Evolutionary conservation across 1,140 invertebrate species (phyloP).

Genomic region (Zaprionus tsacasi): DNA sequence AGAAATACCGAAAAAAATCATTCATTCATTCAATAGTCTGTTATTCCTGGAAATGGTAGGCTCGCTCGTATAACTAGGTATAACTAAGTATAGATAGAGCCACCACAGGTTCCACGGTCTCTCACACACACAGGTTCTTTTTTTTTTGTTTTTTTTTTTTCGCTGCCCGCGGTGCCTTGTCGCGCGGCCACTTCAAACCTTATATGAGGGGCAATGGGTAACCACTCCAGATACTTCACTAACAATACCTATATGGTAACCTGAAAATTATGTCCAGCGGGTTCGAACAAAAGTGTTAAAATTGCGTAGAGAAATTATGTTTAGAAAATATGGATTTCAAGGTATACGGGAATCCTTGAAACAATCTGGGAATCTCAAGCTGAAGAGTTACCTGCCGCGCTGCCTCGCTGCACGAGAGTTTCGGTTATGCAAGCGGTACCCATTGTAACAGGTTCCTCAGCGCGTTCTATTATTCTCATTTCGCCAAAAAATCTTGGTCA

Average conservation of each 20-base stretch:
- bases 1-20: conserved; percentile 17
- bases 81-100: background rate
- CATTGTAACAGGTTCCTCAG: conserved; percentile 43
- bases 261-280: conserved; percentile 34
- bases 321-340: conserved; percentile 61
- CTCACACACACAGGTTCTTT: conserved; percentile 4
- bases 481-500: conserved; percentile 14
- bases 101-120: background rate
- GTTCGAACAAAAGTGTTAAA: conserved; percentile 56
- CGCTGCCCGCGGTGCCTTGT: conserved; percentile 34
- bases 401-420: conserved; percentile 28
- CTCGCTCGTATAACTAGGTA: conserved; percentile 20
- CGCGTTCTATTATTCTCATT: background rate
- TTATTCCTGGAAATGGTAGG: conserved; percentile 32
- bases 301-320: conserved; percentile 40
- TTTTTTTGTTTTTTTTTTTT: conserved; percentile 18
- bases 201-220: background rate
- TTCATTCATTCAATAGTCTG: conserved; percentile 41
- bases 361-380: conserved; percentile 23
- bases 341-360: conserved; percentile 5
- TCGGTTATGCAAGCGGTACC: conserved; percentile 22
- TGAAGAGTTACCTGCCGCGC: conserved; percentile 55
- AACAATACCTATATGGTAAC: conserved; percentile 32
- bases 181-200: conserved; percentile 57
- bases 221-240: conserved; percentile 23